These are phyloP conservation scores for Ecdyonurus torrentis DNA, from an alignment of 2,888 invertebrate genomes.

Conservation along the genomic window DNA sequence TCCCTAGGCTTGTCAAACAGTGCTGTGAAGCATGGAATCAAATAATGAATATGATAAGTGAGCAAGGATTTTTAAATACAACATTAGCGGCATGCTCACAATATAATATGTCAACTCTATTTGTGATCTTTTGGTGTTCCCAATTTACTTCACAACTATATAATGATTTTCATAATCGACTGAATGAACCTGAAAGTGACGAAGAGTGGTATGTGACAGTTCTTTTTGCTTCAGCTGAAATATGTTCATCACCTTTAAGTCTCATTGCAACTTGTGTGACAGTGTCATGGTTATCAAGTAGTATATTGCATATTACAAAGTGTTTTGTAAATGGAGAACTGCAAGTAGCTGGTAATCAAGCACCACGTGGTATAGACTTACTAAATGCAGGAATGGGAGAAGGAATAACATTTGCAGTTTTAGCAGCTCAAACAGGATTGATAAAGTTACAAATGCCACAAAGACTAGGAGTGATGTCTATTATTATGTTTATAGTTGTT, in stretches of 20 bases:
- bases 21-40: constrained; percentile 19
- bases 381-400: constrained; percentile 31
- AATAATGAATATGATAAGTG: constrained; percentile 18
- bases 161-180: constrained; percentile 14
- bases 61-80: constrained; percentile 20
- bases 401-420: constrained; percentile 32
- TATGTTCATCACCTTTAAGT: constrained; percentile 31
- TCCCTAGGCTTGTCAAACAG: constrained; percentile 23
- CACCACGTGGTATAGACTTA: constrained; percentile 18
- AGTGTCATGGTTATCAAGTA: constrained; percentile 29
- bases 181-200: background rate
- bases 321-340: constrained; percentile 24
- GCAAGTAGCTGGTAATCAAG: constrained; percentile 17
- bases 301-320: constrained; percentile 25
- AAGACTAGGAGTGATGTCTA: constrained; percentile 30
- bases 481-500: constrained; percentile 33
- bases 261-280: constrained; percentile 31
- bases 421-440: constrained; percentile 32
- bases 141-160: constrained; percentile 27
- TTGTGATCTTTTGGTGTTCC: constrained; percentile 31
- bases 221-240: constrained; percentile 25
- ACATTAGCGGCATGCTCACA: constrained; percentile 26
- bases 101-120: constrained; percentile 28
- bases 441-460: constrained; percentile 30
- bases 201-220: constrained; percentile 25